A percentile compares a stretch with the other conserved stretches of the same genome.
Conservation (phyloP, 2,113 vertebrate species). For the Psilopogon haemacephalus region DNA sequence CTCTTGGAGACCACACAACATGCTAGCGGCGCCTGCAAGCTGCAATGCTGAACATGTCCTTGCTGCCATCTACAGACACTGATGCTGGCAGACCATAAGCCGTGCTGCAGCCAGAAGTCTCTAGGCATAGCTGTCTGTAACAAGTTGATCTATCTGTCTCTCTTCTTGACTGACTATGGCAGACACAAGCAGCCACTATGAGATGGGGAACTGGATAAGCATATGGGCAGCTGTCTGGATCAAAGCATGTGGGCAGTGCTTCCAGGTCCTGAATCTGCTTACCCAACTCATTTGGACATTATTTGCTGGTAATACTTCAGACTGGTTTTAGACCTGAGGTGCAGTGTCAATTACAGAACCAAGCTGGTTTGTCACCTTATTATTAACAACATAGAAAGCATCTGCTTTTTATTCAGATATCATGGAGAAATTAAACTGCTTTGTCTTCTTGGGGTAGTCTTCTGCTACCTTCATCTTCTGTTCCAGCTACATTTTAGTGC, state of each 20-base stretch:
- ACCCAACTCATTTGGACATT: not conserved
- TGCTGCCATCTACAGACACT: not conserved
- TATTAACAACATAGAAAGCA: not conserved
- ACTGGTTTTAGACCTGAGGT: not conserved
- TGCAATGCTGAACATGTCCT: not conserved
- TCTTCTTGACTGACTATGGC: not conserved
- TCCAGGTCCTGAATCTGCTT: not conserved
- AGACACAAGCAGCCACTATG: not conserved
- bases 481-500: not conserved
- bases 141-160: not conserved
- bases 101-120: not conserved
- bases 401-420: not conserved
- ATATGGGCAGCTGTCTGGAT: not conserved
- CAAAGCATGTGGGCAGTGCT: not conserved
- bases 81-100: not conserved
- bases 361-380: not conserved
- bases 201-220: not conserved
- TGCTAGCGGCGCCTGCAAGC: not conserved
- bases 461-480: not conserved
- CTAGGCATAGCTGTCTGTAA: not conserved
- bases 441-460: not conserved
- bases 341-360: not conserved
- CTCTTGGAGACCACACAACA: not conserved
- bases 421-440: not conserved
- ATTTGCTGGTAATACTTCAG: not conserved